These are phyloP conservation scores for Muscicapa striata DNA, from an alignment of 2,797 vertebrate species.

Conservation along the genomic window DNA sequence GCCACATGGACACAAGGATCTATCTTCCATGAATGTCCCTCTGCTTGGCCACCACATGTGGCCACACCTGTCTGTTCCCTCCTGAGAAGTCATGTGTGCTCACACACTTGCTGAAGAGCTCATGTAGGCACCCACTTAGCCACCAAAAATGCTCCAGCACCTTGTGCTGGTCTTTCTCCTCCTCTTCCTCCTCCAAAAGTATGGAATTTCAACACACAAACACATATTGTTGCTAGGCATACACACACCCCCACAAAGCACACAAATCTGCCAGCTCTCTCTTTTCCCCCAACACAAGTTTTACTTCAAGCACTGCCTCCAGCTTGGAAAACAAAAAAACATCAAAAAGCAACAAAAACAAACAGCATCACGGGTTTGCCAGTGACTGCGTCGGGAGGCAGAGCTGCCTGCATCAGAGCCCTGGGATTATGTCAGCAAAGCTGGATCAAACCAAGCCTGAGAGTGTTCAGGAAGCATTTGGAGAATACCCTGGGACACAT, in stretches of 20 bases:
- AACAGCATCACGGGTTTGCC: not conserved
- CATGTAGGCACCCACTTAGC: rapidly evolving
- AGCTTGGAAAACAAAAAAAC: not conserved
- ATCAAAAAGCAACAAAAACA: not conserved
- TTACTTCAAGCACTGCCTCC: constrained; percentile 25
- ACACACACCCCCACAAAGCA: constrained; percentile 27
- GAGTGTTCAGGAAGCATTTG: not conserved
- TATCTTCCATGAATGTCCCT: not conserved
- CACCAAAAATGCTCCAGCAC: not conserved
- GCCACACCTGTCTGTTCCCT: not conserved
- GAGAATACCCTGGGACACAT: rapidly evolving
- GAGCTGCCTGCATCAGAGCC: not conserved
- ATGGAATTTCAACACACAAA: not conserved
- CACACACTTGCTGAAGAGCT: not conserved
- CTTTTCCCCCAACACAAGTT: constrained; percentile 20
- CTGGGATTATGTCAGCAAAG: not conserved
- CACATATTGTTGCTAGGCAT: constrained; percentile 54
- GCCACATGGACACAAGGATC: rapidly evolving
- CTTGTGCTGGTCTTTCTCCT: not conserved
- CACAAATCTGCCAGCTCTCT: constrained; percentile 45
- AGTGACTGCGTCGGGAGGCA: not conserved
- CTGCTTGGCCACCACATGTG: not conserved
- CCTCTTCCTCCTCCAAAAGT: not conserved
- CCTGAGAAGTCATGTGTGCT: rapidly evolving
- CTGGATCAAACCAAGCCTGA: not conserved